phyloP scores from a whole-genome alignment of 2,113 vertebrate species.

The Ophthalmolycus amberensis region DNA sequence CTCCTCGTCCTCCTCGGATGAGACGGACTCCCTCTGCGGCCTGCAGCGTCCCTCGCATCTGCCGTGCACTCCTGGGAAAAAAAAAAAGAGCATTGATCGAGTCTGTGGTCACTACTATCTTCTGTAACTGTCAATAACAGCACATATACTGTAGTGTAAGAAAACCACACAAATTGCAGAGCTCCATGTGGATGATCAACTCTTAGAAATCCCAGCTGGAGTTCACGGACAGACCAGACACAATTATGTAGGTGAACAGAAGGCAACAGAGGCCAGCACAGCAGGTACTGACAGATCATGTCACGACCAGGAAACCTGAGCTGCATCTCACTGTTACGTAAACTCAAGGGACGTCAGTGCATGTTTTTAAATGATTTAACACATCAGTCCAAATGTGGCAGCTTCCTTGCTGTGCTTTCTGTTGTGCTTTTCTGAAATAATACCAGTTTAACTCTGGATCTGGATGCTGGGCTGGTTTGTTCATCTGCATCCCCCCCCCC shows the following conservation, averaged over 20 bases:
- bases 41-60: neutral
- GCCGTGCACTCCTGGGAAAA: conserved; percentile 14
- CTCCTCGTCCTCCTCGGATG: conserved; percentile 10
- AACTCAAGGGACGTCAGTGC: neutral
- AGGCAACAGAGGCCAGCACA: conserved; percentile 23
- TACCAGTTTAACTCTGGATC: neutral
- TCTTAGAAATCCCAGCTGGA: conserved; percentile 17
- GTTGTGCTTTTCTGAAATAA: neutral
- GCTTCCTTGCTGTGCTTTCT: neutral
- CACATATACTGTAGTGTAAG: neutral
- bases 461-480: neutral
- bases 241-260: conserved; percentile 15
- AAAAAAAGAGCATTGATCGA: no score
- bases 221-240: conserved; percentile 33
- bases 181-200: neutral
- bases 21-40: conserved; percentile 6
- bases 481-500: neutral
- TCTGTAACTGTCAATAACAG: neutral
- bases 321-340: conserved; percentile 16
- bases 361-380: neutral
- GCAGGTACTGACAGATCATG: conserved; percentile 35
- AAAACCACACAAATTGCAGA: neutral
- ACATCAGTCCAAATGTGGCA: neutral
- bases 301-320: conserved; percentile 54
- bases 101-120: neutral